These are phyloP conservation scores for Hippocampus abdominalis DNA, from an alignment of 2,113 vertebrate species.

Conservation along the genomic window DNA sequence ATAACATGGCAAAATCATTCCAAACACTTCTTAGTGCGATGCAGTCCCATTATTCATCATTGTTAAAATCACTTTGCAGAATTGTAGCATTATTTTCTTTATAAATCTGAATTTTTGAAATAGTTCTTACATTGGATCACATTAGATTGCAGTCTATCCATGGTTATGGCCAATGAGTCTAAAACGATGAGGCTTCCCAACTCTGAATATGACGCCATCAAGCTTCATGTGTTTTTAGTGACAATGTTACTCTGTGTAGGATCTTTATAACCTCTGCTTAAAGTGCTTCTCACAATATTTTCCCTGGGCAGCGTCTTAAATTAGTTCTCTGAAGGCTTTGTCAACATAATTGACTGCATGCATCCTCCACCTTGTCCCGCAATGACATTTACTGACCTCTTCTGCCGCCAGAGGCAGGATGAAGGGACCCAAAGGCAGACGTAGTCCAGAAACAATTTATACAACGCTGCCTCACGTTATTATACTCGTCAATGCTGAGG, in stretches of 20 bases:
- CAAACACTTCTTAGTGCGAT: no score
- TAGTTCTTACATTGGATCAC: no score
- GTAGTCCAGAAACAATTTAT: conserved; percentile 12
- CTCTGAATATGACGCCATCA: neutral
- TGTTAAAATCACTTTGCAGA: no score
- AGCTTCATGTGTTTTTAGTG: neutral
- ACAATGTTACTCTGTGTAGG: conserved; percentile 12
- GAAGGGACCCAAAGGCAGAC: conserved; percentile 11
- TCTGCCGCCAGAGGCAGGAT: neutral
- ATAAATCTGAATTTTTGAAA: no score
- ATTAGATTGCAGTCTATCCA: no score
- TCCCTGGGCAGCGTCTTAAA: conserved; percentile 15
- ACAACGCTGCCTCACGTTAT: conserved; percentile 10
- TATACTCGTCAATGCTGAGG: conserved; percentile 14
- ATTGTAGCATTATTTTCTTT: no score
- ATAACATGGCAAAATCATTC: no score
- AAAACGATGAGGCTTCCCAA: no score
- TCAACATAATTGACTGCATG: conserved; percentile 28
- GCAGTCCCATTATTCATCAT: neutral
- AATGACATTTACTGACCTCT: conserved; percentile 22
- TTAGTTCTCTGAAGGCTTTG: conserved; percentile 31
- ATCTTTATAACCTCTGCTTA: conserved; percentile 12
- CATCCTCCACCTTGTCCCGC: conserved; percentile 17
- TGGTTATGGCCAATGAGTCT: no score
- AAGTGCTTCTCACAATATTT: conserved; percentile 6